Evolutionary conservation across 2,888 invertebrate genomes (phyloP), one percentile per base, ranked within the genome.

Genomic region (Cheilosia scutellata): DNA sequence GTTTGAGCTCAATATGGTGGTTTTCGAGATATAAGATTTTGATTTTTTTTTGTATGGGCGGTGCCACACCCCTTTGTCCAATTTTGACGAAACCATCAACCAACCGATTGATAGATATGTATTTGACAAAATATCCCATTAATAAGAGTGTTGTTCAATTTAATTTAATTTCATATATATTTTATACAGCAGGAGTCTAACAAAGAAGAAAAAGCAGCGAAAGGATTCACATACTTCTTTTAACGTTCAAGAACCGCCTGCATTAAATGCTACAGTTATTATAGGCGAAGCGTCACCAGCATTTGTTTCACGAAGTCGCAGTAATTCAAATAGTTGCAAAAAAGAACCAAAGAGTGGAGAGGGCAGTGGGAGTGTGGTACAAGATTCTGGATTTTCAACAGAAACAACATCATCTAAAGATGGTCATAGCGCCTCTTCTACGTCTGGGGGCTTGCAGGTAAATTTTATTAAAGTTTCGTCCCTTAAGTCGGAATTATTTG

Each of bases 301-400:
- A 44, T 82, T 77, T 44, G 76, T 94, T 89, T 94, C 93, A 78
- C 94, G 93, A 89, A 96, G 94, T 93, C 95, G 93, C 91, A 96
- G 94, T 93, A 94, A 94, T 89, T 94, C 94, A 82, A 94, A 94
- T 91, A 93, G 94, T 91, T 94, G 94, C 88, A 94, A 94, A 93
- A 91, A 95, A 91, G 93, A 93, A 93, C 94, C 92, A 93, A 95
- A 94, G 91, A 94, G 94, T 89, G 94, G 94, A 87, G 93, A 93
- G 88, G 94, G 93, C 82, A 93, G 93, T 88, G 93, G 93, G 51
- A 94, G 94, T 74, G 94, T 95, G 83, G 94, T 96, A 29, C 95
- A 96, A 90, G 97, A 97, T 93, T 97, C 97, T 62, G 97, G 97
- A 72, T 97, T 97, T 93, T 97, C 97, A 92, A 97, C 97, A 82